Base-by-base conservation (phyloP, 2,888 invertebrate genomes). In the Apotomis turbidana region DNA sequence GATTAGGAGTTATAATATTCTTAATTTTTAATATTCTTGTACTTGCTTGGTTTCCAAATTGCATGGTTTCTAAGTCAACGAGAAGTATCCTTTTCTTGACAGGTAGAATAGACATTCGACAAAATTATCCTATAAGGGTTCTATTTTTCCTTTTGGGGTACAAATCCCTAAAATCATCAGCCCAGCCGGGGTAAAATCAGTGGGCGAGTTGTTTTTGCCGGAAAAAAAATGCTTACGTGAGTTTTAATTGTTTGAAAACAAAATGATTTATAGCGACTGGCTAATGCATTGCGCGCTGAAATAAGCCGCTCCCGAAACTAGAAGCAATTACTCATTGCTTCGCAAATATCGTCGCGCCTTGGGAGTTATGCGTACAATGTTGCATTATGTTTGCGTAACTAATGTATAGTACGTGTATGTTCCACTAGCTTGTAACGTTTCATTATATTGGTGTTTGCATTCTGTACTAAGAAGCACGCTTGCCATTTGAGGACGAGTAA, bases 321-420 rank as follows among this genome's bases (percentile, higher is more conserved):
- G 51, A 57, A 61, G 49, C 61, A 44, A 68, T 70, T 67, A 61
- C 52, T 57, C 66, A 68, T 58, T 68, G 62, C 52, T 57, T 58
- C 62, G 46, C 68, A 5, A 72, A 72, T 58, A 63, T 72, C 62
- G 68, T 72, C 58, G 68, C 58, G 68, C 68, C 68, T 72, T 68
- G 27, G 55, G 15, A 66, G 57, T 67, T 61, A 55, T 58, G 41
- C 15, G 41, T 27, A 46, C 55, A 61, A 55, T 63, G 62, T 41
- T 51, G 58, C 63, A 51, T 69, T 69, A 58, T 57, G 6, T 49
- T 70, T 71, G 46, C 66, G 60, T 66, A 71, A 71, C 41, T 41
- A 71, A 60, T 55, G 66, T 60, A 46, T 66, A 15, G 49, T 61
- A 15, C 27, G 27, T 61, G 36, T 52, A 49, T 13, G 27, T 54